These are phyloP conservation scores for Serrognathus titanus DNA, from an alignment of 2,888 invertebrate genomes.

Conservation along the genomic window DNA sequence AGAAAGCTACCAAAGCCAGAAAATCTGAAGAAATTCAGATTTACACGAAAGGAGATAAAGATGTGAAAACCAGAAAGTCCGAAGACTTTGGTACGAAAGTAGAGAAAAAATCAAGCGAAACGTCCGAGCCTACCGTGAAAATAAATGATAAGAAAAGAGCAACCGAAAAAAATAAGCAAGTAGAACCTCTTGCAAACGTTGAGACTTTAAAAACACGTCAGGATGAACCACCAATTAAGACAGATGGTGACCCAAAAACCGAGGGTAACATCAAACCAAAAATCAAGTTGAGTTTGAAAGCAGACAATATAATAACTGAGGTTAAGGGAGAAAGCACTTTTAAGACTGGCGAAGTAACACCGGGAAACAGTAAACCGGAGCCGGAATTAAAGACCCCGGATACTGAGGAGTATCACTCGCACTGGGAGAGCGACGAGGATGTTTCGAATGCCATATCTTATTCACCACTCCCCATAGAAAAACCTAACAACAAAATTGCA, in stretches of 20 bases:
- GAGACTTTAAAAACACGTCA: slow-evolving; percentile 3
- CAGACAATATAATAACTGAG: background rate
- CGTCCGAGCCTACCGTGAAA: background rate
- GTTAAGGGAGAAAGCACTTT: background rate
- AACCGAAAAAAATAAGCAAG: too few species aligned
- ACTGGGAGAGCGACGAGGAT: slow-evolving; percentile 38
- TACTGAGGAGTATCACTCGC: slow-evolving; percentile 36
- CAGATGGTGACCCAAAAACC: background rate
- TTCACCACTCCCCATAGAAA: slow-evolving; percentile 2
- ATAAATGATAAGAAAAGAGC: slow-evolving; percentile 6
- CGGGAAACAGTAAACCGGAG: background rate
- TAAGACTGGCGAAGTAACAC: background rate
- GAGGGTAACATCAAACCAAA: background rate
- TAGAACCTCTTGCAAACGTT: background rate
- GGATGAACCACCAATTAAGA: background rate
- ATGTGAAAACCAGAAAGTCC: slow-evolving; percentile 1
- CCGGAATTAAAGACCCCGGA: slow-evolving; percentile 27
- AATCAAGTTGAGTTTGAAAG: background rate
- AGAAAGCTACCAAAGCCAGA: background rate
- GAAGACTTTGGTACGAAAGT: slow-evolving; percentile 6
- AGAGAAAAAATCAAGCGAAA: slow-evolving; percentile 4
- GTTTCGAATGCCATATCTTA: slow-evolving; percentile 15
- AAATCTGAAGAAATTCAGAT: background rate
- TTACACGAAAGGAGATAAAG: slow-evolving; percentile 6
- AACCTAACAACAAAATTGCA: background rate